phyloP scores from a whole-genome alignment of 1,140 invertebrate species.

The Lucilia cuprina region DNA sequence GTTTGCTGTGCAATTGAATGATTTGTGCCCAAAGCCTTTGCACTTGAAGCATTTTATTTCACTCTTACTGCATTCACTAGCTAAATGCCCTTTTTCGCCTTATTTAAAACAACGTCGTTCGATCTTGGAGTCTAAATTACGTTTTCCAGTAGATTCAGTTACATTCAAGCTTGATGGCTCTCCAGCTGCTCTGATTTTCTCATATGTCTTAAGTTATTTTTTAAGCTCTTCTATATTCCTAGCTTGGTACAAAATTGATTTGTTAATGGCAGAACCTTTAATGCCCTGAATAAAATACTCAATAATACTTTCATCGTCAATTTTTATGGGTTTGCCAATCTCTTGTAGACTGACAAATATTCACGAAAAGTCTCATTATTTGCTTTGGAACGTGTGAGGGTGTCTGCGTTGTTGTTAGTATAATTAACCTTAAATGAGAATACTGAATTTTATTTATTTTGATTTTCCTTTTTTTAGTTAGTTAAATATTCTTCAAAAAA shows the following conservation, averaged over 20 bases:
- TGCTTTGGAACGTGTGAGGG: neutral
- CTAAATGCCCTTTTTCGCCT: neutral
- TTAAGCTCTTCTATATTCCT: neutral
- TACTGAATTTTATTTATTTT: too few species aligned
- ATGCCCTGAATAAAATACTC: conserved; percentile 17
- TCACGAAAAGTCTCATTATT: neutral
- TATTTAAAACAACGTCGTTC: neutral
- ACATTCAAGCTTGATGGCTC: too few species aligned
- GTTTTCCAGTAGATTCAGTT: too few species aligned
- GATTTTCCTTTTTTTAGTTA: too few species aligned
- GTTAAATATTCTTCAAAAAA: too few species aligned
- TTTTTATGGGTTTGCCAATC: conserved; percentile 1
- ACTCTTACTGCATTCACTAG: neutral
- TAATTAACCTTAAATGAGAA: too few species aligned
- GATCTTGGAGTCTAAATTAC: too few species aligned
- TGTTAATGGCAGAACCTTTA: neutral
- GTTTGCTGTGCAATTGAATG: neutral
- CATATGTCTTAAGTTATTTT: neutral
- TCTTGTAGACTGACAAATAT: neutral
- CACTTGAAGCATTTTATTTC: neutral
- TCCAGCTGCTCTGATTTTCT: neutral
- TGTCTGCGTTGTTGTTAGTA: too few species aligned
- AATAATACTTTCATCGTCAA: conserved; percentile 1
- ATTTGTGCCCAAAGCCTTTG: neutral
- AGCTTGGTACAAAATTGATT: conserved; percentile 16